Conservation (phyloP, 1,140 invertebrate species). For the Drosophila littoralis region DNA sequence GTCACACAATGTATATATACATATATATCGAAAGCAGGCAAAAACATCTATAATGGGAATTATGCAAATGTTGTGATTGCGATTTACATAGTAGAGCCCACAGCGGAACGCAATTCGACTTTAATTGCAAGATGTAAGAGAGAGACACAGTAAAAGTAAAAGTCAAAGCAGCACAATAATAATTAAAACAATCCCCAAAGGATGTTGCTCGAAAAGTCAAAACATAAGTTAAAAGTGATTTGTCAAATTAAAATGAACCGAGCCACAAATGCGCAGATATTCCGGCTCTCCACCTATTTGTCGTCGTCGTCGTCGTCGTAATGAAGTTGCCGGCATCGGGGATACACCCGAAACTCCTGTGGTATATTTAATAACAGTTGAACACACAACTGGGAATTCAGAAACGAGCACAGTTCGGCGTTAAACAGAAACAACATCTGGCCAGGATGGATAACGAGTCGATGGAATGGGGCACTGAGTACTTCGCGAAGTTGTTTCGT, state of each 20-base stretch:
- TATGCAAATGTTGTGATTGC: constrained; percentile 52
- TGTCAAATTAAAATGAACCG: constrained; percentile 60
- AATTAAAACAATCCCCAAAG: constrained; percentile 56
- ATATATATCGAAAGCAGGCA: neutral
- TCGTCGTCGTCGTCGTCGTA: no score
- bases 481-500: neutral
- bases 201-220: constrained; percentile 52
- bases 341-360: neutral
- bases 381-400: constrained; percentile 48
- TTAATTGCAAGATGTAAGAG: constrained; percentile 31
- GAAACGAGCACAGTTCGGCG: neutral
- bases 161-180: constrained; percentile 32
- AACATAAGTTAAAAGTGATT: constrained; percentile 64
- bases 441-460: neutral
- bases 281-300: neutral
- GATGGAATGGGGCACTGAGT: no score
- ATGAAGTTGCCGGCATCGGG: neutral
- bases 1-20: neutral
- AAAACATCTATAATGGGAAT: constrained; percentile 7
- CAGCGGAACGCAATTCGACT: constrained; percentile 15
- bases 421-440: constrained; percentile 17
- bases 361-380: constrained; percentile 44
- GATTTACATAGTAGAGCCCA: constrained; percentile 41
- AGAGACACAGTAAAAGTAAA: neutral
- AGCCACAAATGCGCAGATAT: constrained; percentile 3